Base-by-base conservation (phyloP, 2,113 vertebrate genomes). In the Tor tambroides region DNA sequence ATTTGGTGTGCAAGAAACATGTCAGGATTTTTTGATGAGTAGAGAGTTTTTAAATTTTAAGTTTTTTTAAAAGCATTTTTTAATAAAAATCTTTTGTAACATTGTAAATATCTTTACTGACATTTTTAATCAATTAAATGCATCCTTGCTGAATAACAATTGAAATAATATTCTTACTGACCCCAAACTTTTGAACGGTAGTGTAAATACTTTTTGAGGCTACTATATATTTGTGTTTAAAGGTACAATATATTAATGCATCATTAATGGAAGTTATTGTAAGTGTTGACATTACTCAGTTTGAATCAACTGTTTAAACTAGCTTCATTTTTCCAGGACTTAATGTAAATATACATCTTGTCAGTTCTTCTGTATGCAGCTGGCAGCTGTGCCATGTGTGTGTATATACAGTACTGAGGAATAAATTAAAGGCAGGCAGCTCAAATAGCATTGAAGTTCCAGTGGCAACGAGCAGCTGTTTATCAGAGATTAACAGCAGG, bases 391-490 rank as follows among this genome's bases (percentile, higher is more conserved):
- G 7, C 46, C 46, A 32, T 59, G n/a, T 38, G 51, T 59, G 19
- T 35, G 9, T 21, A 35, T 21, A 30, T 59, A 59, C 43, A 38
- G 49, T 59, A n/a, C 77, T n/a, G 17, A 59, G 12, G 28, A 80
- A 38, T 80, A 15, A 38, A 80, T 80, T 5, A 80, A 56, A 80
- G 30, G 5, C 49, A 54, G 46, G 17, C 77, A 56, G 77, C 51
- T 35, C 6, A 7, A 59, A 14, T 59, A 80, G 30, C 77, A 35
- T 38, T 80, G 51, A 23, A 32, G 51, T 80, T 80, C 19, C 17
- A 61, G 32, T 35, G 77, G 77, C 26, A 78, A 28, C 21, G 49
- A 56, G 28, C 77, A 80, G 77, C 49, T 80, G 77, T 80, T 80
- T 23, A 80, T 80, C 51, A 59, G 21, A 80, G 77, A 54, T 19